Percentiles rank a stretch among this genome's conserved stretches.
Conservation (phyloP, 2,113 vertebrate genomes). For the Lepus americanus region DNA sequence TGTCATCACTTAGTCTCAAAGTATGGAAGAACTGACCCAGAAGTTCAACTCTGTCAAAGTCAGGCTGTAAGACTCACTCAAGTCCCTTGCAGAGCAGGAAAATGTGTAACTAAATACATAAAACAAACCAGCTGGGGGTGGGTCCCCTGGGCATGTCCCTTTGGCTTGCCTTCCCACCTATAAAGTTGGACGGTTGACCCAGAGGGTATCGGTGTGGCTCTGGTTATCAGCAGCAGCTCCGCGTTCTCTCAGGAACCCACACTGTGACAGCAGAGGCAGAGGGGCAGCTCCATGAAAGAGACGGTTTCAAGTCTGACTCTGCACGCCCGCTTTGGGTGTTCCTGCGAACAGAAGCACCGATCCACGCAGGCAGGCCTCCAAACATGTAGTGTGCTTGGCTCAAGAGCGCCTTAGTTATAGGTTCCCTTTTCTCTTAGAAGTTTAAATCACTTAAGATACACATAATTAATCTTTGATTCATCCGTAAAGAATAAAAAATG, state of each 20-base stretch:
- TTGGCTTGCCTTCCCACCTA: neutral
- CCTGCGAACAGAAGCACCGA: neutral
- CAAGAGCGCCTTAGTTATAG: conserved; percentile 52
- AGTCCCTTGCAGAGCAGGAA: neutral
- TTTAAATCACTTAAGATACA: conserved; percentile 56
- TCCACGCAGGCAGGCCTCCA: conserved; percentile 48
- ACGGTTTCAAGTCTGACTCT: neutral
- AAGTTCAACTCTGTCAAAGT: neutral
- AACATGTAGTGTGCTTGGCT: conserved; percentile 39
- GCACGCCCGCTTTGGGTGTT: neutral
- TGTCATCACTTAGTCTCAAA: neutral
- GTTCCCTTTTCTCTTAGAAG: conserved; percentile 20
- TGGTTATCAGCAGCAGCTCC: neutral
- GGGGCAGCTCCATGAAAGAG: neutral
- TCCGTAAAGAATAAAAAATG: conserved; percentile 62
- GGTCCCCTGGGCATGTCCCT: conserved; percentile 24
- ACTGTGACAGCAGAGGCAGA: neutral
- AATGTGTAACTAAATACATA: conserved; percentile 11
- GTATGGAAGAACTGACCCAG: neutral
- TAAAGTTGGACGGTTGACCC: neutral
- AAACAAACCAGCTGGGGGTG: conserved; percentile 20
- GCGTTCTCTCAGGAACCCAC: neutral
- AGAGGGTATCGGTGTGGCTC: neutral
- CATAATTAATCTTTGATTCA: conserved; percentile 32
- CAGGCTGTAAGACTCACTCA: neutral